Base-by-base conservation (phyloP, 2,888 invertebrate genomes). In the Nysson spinosus region DNA sequence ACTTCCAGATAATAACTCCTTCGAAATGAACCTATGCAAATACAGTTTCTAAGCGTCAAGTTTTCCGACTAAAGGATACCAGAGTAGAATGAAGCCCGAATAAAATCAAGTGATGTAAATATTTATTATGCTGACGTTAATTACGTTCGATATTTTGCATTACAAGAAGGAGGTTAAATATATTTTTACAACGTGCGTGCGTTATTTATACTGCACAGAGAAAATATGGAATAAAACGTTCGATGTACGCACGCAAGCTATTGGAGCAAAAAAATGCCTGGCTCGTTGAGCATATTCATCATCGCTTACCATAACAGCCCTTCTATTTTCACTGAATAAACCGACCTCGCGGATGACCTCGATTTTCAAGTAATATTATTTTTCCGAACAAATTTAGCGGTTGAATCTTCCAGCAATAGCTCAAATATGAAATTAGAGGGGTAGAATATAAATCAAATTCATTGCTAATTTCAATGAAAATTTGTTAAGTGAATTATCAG, bases 211-310 rank as follows among this genome's bases (percentile, higher is more conserved):
- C 4, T 2, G 4, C 9, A 14, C 7, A 37, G 4, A 32, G 11
- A 19, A 9, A 9, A 1, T n/a, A 9, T 7, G 17, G 22, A 50
- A 62, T 46, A 63, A 51, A 57, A 51, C 28, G 34, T 34, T 46
- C 40, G 42, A 49, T 42, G 24, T 14, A 11, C 2, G 44, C 30
- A 37, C 17, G 12, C 26, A 26, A 32, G 19, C 50, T 28, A 47
- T 37, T 47, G 44, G 28, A 58, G 28, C 46, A 47, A 26, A 12
- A 20, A 46, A 46, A 19, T 32, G 22, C 19, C 9, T 12, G 9
- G 37, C 22, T 26, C 9, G 7, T 35, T 7, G 14, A 17, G 20
- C 46, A 34, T 49, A 6, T n/a, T 11, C 30, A 19, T 35, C 5
- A 4, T 32, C 11, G 11, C 42, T 32, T 26, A 40, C 12, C 4